phyloP scores from a whole-genome alignment of 2,113 vertebrate species.

The Myocastor coypus region DNA sequence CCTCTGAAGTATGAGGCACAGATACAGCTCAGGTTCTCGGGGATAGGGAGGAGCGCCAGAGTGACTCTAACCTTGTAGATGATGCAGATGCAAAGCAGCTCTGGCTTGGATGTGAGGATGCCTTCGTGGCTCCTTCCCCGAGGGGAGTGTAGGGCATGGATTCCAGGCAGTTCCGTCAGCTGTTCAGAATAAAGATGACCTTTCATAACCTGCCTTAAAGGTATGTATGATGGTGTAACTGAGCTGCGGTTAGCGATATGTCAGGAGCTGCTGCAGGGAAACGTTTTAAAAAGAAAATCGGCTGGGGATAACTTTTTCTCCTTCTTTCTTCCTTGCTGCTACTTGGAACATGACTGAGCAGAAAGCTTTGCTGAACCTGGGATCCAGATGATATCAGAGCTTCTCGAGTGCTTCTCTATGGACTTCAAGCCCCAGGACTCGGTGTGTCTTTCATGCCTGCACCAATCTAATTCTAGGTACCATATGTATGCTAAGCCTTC shows the following conservation, averaged over 20 bases:
- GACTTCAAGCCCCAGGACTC: not conserved
- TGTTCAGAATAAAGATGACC: conserved; percentile 14
- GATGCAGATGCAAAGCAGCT: not conserved
- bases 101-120: not conserved
- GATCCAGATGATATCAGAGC: not conserved
- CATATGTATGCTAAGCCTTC: not conserved
- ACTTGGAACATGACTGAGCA: not conserved
- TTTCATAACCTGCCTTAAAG: conserved; percentile 25
- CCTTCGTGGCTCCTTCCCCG: not conserved
- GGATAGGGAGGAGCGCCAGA: too few relatives aligned
- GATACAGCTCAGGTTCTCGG: not conserved
- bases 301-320: not conserved
- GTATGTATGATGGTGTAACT: not conserved
- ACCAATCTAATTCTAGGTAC: not conserved
- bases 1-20: not conserved
- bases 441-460: not conserved
- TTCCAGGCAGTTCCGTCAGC: not conserved
- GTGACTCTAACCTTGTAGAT: not conserved
- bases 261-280: not conserved
- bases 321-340: not conserved
- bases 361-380: not conserved
- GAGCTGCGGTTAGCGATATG: not conserved
- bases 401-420: not conserved
- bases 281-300: not conserved
- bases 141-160: not conserved